Evolutionary conservation across 1,140 invertebrate genomes (phyloP).

Genomic region (Saccostrea glomerata): DNA sequence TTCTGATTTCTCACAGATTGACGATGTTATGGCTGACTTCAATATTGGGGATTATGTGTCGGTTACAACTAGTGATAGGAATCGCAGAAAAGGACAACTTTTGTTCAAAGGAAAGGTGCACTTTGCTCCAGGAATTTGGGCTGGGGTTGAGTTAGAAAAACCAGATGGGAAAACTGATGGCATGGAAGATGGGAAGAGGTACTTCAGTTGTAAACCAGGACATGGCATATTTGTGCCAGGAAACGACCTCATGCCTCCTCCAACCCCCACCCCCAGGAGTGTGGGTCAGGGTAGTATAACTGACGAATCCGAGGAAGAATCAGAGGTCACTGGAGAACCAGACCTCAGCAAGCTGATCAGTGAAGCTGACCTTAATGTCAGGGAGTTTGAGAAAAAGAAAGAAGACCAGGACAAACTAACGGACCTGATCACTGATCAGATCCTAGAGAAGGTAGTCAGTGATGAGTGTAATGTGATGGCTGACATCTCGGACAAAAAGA

Average conservation of each 20-base stretch:
- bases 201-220: constrained; percentile 77
- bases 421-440: constrained; percentile 68
- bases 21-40: constrained; percentile 67
- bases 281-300: neutral
- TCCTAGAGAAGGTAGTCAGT: constrained; percentile 64
- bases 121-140: constrained; percentile 88
- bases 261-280: constrained; percentile 45
- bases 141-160: constrained; percentile 80
- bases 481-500: constrained; percentile 60
- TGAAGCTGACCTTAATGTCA: constrained; percentile 63
- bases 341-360: constrained; percentile 63
- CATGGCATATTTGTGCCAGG: constrained; percentile 79
- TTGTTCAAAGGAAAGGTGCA: constrained; percentile 92
- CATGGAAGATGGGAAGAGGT: constrained; percentile 76
- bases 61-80: constrained; percentile 83
- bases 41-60: constrained; percentile 93
- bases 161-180: constrained; percentile 80
- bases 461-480: constrained; percentile 65
- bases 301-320: constrained; percentile 26
- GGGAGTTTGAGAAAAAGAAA: constrained; percentile 56
- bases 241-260: constrained; percentile 65
- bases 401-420: constrained; percentile 54
- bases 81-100: constrained; percentile 89
- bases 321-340: constrained; percentile 51
- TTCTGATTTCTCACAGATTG: constrained; percentile 39